These are phyloP conservation scores for Borostomias antarcticus DNA, from an alignment of 2,797 vertebrate genomes.

Conservation along the genomic window DNA sequence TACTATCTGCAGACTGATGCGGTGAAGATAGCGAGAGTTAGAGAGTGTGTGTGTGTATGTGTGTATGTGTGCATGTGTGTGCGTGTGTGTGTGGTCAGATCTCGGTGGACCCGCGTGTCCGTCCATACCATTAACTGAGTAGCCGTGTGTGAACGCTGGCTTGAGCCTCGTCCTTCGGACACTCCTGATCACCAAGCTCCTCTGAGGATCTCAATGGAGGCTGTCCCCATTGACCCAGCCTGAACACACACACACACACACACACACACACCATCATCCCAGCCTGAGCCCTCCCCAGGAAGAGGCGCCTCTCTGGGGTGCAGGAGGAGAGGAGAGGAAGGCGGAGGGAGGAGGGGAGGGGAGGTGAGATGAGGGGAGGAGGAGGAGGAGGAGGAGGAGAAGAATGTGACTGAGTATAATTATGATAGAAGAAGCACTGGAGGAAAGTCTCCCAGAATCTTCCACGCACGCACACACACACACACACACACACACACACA, in stretches of 20 bases:
- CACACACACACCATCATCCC: constrained; percentile 21
- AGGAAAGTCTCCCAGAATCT: constrained; percentile 1
- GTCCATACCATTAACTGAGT: constrained; percentile 17
- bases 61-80: neutral
- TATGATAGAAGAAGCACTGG: no score
- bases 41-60: neutral
- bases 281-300: constrained; percentile 14
- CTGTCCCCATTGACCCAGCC: constrained; percentile 23
- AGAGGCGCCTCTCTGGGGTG: constrained; percentile 23
- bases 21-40: no score
- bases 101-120: neutral
- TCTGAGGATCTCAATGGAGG: constrained; percentile 20
- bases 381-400: neutral
- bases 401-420: neutral
- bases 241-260: constrained; percentile 20
- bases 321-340: no score
- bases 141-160: constrained; percentile 34
- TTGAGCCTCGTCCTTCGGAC: no score
- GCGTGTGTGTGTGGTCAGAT: constrained; percentile 11
- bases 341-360: neutral
- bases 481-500: neutral
- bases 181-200: constrained; percentile 22
- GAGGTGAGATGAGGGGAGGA: neutral
- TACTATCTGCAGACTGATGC: no score
- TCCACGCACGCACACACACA: neutral